phyloP scores from a whole-genome alignment of 2,888 invertebrate species.

The Cremastinae sp. region DNA sequence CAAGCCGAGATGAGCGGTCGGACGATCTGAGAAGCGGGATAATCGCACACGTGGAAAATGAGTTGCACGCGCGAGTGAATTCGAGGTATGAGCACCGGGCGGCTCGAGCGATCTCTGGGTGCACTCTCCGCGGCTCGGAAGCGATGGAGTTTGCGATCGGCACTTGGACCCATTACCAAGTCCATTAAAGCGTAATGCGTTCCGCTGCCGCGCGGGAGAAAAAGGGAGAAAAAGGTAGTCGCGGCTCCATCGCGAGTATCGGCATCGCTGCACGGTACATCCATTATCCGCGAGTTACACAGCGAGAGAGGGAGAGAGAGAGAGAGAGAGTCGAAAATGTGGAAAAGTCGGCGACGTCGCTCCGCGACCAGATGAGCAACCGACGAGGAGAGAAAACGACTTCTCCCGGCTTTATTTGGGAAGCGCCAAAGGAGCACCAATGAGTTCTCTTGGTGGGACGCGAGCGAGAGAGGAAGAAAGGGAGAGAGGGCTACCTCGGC shows the following conservation, averaged over 20 bases:
- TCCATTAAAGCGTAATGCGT: constrained; percentile 62
- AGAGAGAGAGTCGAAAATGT: constrained; percentile 33
- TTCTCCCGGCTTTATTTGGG: constrained; percentile 57
- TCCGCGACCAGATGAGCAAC: constrained; percentile 4
- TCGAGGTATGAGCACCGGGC: constrained; percentile 46
- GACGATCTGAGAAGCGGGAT: constrained; percentile 59
- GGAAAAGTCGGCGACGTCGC: constrained; percentile 32
- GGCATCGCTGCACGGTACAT: constrained; percentile 31
- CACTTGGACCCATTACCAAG: constrained; percentile 62
- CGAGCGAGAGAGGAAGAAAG: no score
- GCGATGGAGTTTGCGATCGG: constrained; percentile 54
- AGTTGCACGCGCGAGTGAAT: constrained; percentile 60
- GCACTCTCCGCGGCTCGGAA: constrained; percentile 32
- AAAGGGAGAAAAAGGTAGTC: constrained; percentile 18
- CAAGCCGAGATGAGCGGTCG: constrained; percentile 27
- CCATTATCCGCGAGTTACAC: constrained; percentile 47
- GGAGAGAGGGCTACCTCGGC: constrained; percentile 4
- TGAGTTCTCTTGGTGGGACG: neutral
- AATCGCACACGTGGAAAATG: constrained; percentile 60
- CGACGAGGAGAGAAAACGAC: constrained; percentile 30
- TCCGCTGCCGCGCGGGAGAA: constrained; percentile 14
- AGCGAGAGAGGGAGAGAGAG: constrained; percentile 4
- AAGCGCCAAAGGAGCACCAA: constrained; percentile 19
- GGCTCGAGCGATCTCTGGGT: constrained; percentile 43
- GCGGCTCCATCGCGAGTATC: constrained; percentile 35